Percentiles rank a stretch among this genome's conserved stretches.
Evolutionary conservation across 2,113 vertebrate genomes (phyloP).

Genomic region (cat (Felis catus)): DNA sequence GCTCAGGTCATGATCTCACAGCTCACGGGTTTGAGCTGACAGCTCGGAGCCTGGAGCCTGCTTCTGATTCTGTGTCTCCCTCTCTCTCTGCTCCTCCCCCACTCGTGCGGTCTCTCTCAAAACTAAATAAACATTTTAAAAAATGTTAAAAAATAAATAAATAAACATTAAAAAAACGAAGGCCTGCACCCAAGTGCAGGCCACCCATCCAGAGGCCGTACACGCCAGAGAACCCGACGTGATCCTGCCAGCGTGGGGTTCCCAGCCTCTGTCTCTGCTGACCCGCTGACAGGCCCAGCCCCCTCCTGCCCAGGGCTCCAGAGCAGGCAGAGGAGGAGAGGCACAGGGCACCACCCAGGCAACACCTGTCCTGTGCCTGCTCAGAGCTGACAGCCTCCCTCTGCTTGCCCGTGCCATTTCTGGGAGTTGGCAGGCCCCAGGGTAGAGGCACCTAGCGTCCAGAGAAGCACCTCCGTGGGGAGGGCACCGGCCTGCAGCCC

Average conservation of each 20-base stretch:
- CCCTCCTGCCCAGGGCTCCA: neutral
- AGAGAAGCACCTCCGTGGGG: too few relatives aligned
- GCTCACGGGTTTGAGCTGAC: too few relatives aligned
- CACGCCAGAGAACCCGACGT: rapidly evolving
- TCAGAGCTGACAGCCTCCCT: rapidly evolving
- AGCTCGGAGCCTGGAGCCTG: too few relatives aligned
- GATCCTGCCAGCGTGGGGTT: rapidly evolving
- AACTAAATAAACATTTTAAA: too few relatives aligned
- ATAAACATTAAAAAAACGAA: too few relatives aligned
- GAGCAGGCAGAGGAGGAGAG: neutral
- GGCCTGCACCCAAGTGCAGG: neutral
- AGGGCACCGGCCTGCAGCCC: rapidly evolving
- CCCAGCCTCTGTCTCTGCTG: neutral
- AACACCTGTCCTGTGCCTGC: too few relatives aligned
- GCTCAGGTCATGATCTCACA: too few relatives aligned
- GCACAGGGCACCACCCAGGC: rapidly evolving
- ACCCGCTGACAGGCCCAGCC: neutral
- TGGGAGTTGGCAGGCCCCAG: neutral
- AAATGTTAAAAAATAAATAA: too few relatives aligned
- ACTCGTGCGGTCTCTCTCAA: too few relatives aligned
- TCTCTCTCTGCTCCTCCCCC: too few relatives aligned
- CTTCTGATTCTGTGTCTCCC: too few relatives aligned
- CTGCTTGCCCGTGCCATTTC: rapidly evolving
- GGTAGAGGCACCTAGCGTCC: neutral
- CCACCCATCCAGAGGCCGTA: neutral